Conservation (phyloP, 2,888 invertebrate species). For the Caenorhabditis virilis region DNA sequence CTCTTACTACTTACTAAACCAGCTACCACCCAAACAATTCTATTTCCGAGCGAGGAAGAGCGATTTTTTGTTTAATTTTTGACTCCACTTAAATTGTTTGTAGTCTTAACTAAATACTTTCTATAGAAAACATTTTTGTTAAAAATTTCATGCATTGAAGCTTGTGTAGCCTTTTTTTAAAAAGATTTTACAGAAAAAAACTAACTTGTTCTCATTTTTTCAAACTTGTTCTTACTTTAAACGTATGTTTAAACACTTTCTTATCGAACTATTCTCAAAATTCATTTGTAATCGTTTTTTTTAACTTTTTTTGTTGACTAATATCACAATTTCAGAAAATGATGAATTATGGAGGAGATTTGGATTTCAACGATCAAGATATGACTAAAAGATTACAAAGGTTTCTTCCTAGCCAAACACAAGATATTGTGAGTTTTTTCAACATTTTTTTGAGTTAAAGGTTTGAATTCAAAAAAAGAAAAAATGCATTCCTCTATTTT, state of each 20-base stretch:
- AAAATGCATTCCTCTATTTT: neutral
- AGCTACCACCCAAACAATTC: too few relatives aligned
- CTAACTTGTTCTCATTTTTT: neutral
- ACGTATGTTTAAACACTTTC: neutral
- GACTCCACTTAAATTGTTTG: too few relatives aligned
- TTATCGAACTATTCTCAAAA: too few relatives aligned
- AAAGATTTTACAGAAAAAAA: neutral
- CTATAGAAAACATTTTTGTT: too few relatives aligned
- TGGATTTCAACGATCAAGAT: constrained; percentile 9
- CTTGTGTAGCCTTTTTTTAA: neutral
- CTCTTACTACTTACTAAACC: constrained; percentile 1
- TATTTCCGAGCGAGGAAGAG: too few relatives aligned
- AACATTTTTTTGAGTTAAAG: neutral
- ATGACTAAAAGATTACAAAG: constrained; percentile 14
- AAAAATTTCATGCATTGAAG: too few relatives aligned
- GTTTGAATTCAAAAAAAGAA: constrained; percentile 1
- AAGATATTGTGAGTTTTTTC: constrained; percentile 58
- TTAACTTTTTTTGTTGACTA: neutral
- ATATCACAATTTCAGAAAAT: constrained; percentile 8
- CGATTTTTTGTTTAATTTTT: too few relatives aligned
- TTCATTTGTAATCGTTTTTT: neutral
- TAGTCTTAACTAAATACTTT: too few relatives aligned
- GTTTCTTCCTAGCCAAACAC: constrained; percentile 51
- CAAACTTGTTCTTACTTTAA: neutral
- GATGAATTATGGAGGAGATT: constrained; percentile 13